Conservation (phyloP, 2,888 invertebrate species). For the Trichogramma evanescens region DNA sequence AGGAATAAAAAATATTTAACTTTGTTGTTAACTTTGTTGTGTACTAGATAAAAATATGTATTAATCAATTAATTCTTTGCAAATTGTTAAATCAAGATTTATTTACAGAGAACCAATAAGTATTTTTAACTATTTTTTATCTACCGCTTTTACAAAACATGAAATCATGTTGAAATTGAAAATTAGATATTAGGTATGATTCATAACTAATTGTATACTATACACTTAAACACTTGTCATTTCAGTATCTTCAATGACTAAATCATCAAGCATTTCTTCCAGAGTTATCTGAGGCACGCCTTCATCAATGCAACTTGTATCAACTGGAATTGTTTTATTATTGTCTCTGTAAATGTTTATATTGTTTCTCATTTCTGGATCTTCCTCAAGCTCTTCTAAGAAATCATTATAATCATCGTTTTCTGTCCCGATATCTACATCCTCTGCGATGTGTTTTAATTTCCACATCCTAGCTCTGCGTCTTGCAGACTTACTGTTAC, state of each 20-base stretch:
- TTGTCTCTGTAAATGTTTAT: slow-evolving; percentile 83
- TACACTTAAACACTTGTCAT: slow-evolving; percentile 53
- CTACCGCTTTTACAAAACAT: background rate
- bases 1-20: no score
- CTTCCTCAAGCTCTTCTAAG: slow-evolving; percentile 95
- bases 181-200: background rate
- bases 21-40: no score
- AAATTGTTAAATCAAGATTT: background rate
- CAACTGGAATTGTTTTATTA: slow-evolving; percentile 52
- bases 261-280: slow-evolving; percentile 90
- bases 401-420: slow-evolving; percentile 86
- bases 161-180: background rate
- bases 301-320: slow-evolving; percentile 57
- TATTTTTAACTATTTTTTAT: background rate
- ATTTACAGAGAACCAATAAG: background rate
- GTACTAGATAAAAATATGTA: no score
- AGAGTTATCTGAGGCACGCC: slow-evolving; percentile 71
- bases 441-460: slow-evolving; percentile 74
- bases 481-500: slow-evolving; percentile 59
- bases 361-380: slow-evolving; percentile 78
- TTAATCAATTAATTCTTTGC: background rate
- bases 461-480: slow-evolving; percentile 83
- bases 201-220: background rate
- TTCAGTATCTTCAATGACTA: slow-evolving; percentile 73
- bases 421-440: slow-evolving; percentile 56